Evolutionary conservation across 2,113 vertebrate genomes (phyloP).

Genomic region (Sprattus sprattus): DNA sequence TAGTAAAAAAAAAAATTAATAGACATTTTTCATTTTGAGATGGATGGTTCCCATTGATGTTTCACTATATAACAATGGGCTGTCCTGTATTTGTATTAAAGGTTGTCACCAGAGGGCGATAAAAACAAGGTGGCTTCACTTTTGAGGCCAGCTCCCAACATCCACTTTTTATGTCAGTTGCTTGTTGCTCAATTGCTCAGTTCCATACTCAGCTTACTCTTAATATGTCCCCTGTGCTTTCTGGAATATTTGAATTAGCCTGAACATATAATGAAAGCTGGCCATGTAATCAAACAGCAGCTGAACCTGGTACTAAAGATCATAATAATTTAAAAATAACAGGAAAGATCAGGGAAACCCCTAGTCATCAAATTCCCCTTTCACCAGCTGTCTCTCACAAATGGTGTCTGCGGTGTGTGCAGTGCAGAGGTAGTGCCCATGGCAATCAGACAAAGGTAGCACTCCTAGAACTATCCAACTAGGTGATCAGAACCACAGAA

Average conservation of each 20-base stretch:
- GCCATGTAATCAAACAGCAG: too few species aligned
- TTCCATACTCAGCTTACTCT: neutral
- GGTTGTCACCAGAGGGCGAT: neutral
- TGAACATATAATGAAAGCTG: too few species aligned
- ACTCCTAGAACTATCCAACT: too few species aligned
- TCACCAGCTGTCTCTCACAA: neutral
- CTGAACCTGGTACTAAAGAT: neutral
- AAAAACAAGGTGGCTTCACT: neutral
- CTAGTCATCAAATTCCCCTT: neutral
- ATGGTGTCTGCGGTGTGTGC: neutral
- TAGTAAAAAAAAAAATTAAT: too few species aligned
- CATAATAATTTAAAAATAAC: too few species aligned
- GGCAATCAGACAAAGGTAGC: neutral
- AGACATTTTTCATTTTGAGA: neutral
- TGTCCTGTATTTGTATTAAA: neutral
- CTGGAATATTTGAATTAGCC: too few species aligned
- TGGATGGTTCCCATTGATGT: neutral
- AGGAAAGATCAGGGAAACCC: too few species aligned
- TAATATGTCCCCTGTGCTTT: neutral
- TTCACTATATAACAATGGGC: neutral
- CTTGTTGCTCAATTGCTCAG: too few species aligned
- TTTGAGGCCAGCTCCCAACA: neutral
- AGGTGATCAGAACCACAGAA: too few species aligned
- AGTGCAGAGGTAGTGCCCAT: neutral
- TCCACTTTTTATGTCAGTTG: neutral